These are phyloP conservation scores for Lutraria rhynchaena DNA, from an alignment of 1,140 invertebrate genomes.

Conservation along the genomic window DNA sequence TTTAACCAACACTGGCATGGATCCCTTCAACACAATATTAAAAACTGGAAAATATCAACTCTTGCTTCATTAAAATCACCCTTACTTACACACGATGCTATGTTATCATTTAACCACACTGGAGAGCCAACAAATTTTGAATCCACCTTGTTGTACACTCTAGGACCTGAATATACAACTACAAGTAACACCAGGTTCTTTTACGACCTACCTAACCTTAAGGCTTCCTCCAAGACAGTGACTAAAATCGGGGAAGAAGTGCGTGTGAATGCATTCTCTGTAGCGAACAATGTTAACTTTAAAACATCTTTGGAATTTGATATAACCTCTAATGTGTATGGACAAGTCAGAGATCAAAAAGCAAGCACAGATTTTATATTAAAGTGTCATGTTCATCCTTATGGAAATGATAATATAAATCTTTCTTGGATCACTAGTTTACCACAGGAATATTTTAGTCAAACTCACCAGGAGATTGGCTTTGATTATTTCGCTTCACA, in stretches of 20 bases:
- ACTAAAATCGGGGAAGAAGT: conserved; percentile 31
- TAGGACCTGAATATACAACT: conserved; percentile 35
- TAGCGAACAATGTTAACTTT: conserved; percentile 5
- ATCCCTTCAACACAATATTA: conserved; percentile 23
- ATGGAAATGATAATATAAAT: too few relatives aligned
- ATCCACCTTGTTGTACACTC: conserved; percentile 10
- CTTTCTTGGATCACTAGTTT: too few relatives aligned
- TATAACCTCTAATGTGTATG: conserved; percentile 20
- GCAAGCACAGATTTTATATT: conserved; percentile 6
- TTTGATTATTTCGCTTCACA: too few relatives aligned
- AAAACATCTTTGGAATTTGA: neutral
- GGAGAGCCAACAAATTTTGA: conserved; percentile 22
- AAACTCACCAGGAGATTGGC: too few relatives aligned
- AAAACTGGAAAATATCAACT: conserved; percentile 6
- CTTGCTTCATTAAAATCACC: conserved; percentile 16
- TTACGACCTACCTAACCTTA: conserved; percentile 31
- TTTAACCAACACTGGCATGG: conserved; percentile 32
- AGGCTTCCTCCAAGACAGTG: conserved; percentile 9
- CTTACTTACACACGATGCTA: conserved; percentile 31
- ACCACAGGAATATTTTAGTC: too few relatives aligned
- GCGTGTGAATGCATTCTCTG: conserved; percentile 23
- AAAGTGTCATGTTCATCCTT: neutral
- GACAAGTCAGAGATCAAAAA: conserved; percentile 16
- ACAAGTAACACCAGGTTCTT: conserved; percentile 26
- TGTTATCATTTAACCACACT: neutral